A percentile compares a stretch with the other conserved stretches of the same genome.
phyloP scores from a whole-genome alignment of 2,113 vertebrate genomes.

The Hassar affinis region DNA sequence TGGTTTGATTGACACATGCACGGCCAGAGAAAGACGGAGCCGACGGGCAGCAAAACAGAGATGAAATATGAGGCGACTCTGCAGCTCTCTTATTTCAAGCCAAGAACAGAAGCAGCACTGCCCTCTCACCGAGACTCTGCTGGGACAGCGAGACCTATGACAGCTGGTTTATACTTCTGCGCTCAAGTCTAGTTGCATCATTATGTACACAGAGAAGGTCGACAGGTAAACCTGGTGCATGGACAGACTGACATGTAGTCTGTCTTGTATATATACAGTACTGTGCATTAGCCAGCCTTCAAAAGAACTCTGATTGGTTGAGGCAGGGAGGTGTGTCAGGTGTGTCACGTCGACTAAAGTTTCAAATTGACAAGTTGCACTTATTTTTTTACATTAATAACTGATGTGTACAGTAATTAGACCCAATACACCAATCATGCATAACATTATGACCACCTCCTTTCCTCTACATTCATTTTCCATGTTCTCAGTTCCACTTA shows the following conservation, averaged over 20 bases:
- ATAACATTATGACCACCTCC: too few species aligned
- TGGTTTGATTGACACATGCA: slow-evolving; percentile 59
- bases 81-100: slow-evolving; percentile 34
- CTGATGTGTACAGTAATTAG: too few species aligned
- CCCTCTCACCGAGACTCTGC: slow-evolving; percentile 39
- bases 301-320: neutral
- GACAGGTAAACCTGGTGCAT: neutral
- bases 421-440: too few species aligned
- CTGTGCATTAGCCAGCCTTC: neutral
- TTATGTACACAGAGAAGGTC: neutral
- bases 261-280: neutral
- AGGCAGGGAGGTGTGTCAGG: neutral
- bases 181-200: neutral
- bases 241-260: neutral
- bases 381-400: too few species aligned
- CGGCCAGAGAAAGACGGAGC: slow-evolving; percentile 11
- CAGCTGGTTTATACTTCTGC: neutral
- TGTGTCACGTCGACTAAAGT: too few species aligned
- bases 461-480: too few species aligned
- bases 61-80: slow-evolving; percentile 8
- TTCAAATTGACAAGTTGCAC: too few species aligned
- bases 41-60: slow-evolving; percentile 29
- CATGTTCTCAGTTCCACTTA: too few species aligned
- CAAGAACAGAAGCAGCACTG: slow-evolving; percentile 39
- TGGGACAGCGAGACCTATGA: slow-evolving; percentile 15